These are phyloP conservation scores for Empidonax traillii DNA, from an alignment of 2,113 vertebrate genomes.

Conservation along the genomic window DNA sequence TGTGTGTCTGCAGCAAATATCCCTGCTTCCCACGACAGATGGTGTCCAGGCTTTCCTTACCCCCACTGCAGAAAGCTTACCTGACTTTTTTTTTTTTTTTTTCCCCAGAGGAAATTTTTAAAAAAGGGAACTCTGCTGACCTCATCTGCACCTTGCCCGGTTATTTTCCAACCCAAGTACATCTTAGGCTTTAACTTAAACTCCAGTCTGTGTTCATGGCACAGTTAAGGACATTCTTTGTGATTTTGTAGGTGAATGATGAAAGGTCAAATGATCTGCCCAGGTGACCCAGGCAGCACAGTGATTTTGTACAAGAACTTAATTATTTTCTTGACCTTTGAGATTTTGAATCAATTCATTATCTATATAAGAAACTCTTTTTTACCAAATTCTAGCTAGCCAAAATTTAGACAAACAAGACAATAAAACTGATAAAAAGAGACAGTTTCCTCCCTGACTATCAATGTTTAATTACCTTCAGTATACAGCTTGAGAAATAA, in stretches of 20 bases:
- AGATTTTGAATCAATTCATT: background rate
- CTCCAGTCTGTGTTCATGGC: background rate
- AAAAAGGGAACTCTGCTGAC: background rate
- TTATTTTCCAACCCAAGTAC: background rate
- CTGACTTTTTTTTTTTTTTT: background rate
- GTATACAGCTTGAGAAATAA: background rate
- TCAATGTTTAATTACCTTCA: background rate
- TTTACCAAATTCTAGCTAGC: background rate
- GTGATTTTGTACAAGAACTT: background rate
- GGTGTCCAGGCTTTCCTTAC: background rate
- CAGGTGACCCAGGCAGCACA: background rate
- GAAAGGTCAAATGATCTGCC: background rate
- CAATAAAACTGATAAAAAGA: background rate
- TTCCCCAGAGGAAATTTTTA: background rate
- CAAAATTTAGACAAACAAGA: background rate
- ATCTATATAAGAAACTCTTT: background rate
- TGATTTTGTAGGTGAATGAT: background rate
- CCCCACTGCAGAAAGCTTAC: background rate
- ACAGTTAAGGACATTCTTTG: background rate
- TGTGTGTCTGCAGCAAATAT: background rate
- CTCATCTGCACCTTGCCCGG: background rate
- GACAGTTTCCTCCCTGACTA: background rate
- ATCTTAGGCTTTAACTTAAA: background rate
- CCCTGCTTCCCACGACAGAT: background rate
- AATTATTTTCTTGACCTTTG: background rate